phyloP scores from a whole-genome alignment of 2,797 vertebrate genomes.

The Alca torda region DNA sequence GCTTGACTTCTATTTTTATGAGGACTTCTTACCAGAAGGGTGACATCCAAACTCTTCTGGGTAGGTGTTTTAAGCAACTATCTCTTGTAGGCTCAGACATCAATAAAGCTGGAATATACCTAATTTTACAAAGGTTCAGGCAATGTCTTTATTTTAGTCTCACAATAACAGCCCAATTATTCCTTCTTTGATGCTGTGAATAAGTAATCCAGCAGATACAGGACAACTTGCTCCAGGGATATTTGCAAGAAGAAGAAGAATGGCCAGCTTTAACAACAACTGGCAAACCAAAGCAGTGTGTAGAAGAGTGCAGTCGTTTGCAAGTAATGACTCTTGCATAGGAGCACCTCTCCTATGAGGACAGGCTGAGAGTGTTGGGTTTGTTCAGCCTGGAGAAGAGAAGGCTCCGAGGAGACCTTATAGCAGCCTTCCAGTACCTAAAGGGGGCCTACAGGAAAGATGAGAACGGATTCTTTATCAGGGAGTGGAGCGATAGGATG shows the following conservation, averaged over 20 bases:
- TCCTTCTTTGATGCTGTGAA: neutral
- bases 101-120: rapidly evolving
- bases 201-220: neutral
- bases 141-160: neutral
- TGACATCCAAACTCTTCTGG: neutral
- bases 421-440: too few species aligned
- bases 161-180: neutral
- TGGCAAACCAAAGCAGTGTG: neutral
- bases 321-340: neutral
- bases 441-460: too few species aligned
- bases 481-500: too few species aligned
- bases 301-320: neutral
- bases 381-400: too few species aligned
- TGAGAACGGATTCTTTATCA: too few species aligned
- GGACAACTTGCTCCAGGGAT: neutral
- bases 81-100: neutral
- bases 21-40: neutral
- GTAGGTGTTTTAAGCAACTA: neutral
- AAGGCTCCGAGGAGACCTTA: too few species aligned
- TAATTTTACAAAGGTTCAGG: neutral
- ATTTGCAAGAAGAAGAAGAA: neutral
- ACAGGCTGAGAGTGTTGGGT: too few species aligned
- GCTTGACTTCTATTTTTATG: neutral
- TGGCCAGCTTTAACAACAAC: neutral
- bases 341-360: too few species aligned